Conservation (phyloP, 2,797 vertebrate genomes). For the Peromyscus nudipes region DNA sequence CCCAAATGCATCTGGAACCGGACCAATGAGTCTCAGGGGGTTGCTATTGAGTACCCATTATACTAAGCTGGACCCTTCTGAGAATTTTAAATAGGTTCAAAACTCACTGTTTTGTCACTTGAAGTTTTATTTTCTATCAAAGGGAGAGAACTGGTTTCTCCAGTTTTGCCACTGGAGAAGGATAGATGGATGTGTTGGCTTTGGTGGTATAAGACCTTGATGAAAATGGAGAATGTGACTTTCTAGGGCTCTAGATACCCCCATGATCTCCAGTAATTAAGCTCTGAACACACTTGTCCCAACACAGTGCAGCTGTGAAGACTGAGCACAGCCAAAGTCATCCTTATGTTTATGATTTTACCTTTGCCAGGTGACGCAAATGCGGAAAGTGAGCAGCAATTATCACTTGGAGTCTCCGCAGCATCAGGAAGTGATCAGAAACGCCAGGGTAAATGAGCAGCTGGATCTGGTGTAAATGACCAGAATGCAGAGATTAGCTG, state of each 20-base stretch:
- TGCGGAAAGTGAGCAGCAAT: fast-evolving
- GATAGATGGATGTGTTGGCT: background rate
- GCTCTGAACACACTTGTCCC: fast-evolving
- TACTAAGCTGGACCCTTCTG: background rate
- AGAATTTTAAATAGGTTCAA: background rate
- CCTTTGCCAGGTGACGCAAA: background rate
- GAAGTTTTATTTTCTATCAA: background rate
- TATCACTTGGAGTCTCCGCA: fast-evolving
- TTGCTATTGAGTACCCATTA: fast-evolving
- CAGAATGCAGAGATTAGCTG: background rate
- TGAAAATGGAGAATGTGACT: background rate
- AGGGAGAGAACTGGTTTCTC: background rate
- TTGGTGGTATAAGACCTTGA: background rate
- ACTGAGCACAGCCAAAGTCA: background rate
- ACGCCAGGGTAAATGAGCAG: fast-evolving
- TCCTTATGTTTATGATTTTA: background rate
- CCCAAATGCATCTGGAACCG: background rate
- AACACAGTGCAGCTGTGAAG: background rate
- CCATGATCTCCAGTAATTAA: background rate
- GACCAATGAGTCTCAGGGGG: background rate
- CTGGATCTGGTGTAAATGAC: background rate
- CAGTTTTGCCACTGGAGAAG: background rate
- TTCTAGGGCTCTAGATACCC: background rate
- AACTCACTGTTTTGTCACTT: background rate
- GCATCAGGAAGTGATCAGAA: background rate